Evolutionary conservation across 2,113 vertebrate genomes (phyloP), one percentile per base, ranked within the genome.

Genomic region (Centropus unirufus): DNA sequence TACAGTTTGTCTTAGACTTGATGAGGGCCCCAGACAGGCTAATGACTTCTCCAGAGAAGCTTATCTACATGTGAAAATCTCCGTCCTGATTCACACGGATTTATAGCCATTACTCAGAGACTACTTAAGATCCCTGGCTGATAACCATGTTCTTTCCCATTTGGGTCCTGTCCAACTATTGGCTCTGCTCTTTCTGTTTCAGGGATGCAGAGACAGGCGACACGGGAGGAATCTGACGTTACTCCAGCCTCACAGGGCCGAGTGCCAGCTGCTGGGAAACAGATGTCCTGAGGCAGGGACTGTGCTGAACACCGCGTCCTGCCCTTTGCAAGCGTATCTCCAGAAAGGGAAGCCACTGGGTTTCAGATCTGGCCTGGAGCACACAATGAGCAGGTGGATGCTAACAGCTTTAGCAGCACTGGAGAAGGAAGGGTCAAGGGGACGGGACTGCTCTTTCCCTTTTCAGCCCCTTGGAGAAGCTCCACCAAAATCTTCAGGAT

Each of bases 51-150:
- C 82, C 94, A 96, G 93, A 85, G 68, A 80, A 92, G 82, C 32
- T 91, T 94, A 94, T 93, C 87, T 91, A 90, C 87, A 90, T 96
- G 96, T 95, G 94, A 96, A 97, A 95, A 97, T 94, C 94, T 96
- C 85, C 0, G 13, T 70, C 88, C 79, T 49, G 90, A 82, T 95
- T 95, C 95, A 95, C 95, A 96, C 42, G 27, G 69, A 27, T 64
- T 66, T 72, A 17, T 3, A 76, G 92, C 55, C 93, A 29, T 72
- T 87, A 74, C 90, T 88, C 85, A 70, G 82, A 58, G 42, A 46
- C 59, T 93, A 70, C 87, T 74, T 39, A 42, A 90, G 90, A 86
- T 85, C 51, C 27, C 57, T 91, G 80, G 46, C 66, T 0, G 14
- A 87, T 79, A 94, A 83, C 47, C 3, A 9, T 79, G 76, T 89